Evolutionary conservation across 2,888 invertebrate genomes (phyloP), one percentile per base, ranked within the genome.

Genomic region (Nebria salina): DNA sequence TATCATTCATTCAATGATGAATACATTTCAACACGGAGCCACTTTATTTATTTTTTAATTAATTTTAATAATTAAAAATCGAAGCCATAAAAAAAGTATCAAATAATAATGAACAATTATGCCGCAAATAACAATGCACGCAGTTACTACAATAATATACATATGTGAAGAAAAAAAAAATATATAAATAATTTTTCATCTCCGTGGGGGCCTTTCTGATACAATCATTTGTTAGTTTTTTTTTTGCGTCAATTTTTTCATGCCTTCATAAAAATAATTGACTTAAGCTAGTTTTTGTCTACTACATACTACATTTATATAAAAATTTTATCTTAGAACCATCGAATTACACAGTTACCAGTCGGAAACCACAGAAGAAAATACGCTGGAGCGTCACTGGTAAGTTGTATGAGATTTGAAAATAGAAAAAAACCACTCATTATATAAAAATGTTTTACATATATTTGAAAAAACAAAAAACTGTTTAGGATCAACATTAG

Each of bases 31-130:
- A 70, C 70, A 70, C 25, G 54, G 54, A 25, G 70, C 20, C 11
- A 11, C 70, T 70, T 70, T 15, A 70, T 70, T 70, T 70, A 70
- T 70, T 70, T 70, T 70, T 34, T 70, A 70, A 70, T 70, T 70
- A 70, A 70, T 70, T 70, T 70, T 34, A 70, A 70, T 70, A 70
- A 70, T 70, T 70, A 70, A 70, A 70, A 70, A 70, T 54, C 54
- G 54, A 54, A 54, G 54, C 8, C 54, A 54, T 11, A 54, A 54
- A 54, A 54, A 8, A 54, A 54, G 11, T 54, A 54, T 54, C 54
- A 54, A 54, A 54, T 54, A 54, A 54, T 54, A 54, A 54, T 13
- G 54, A 54, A 13, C 54, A 54, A 54, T 13, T 54, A 54, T 54
- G 13, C 54, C 54, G 54, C 54, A 13, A 54, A 54, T 54, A 54